A percentile compares a stretch with the other conserved stretches of the same genome.
phyloP scores from a whole-genome alignment of 2,888 invertebrate species.

The Campaea margaritaria region DNA sequence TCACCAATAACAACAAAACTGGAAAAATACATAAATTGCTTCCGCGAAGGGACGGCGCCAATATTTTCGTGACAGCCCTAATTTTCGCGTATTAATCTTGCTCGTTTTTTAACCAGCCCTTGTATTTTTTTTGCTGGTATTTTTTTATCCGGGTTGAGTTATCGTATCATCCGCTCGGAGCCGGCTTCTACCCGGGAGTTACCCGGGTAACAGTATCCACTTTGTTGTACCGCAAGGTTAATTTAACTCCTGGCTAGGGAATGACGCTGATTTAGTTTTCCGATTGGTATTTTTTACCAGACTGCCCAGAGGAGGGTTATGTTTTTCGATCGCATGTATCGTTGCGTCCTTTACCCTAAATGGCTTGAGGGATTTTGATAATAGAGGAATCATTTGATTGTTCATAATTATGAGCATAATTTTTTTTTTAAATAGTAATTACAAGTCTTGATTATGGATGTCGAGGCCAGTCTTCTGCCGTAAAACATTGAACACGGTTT shows the following conservation, averaged over 20 bases:
- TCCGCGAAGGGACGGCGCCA: conserved; percentile 33
- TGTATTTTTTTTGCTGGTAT: conserved; percentile 30
- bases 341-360: no score
- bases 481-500: no score
- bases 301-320: no score
- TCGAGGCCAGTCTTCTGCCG: no score
- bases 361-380: no score
- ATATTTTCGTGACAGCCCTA: conserved; percentile 43
- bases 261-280: no score
- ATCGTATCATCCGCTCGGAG: conserved; percentile 39
- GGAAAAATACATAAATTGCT: conserved; percentile 34
- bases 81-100: conserved; percentile 51
- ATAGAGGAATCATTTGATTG: no score
- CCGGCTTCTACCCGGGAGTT: no score
- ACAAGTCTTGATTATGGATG: no score
- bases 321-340: no score
- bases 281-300: not conserved
- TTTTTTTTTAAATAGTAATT: no score
- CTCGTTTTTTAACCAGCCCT: conserved; percentile 45
- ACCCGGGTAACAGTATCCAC: conserved; percentile 13
- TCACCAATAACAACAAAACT: conserved; percentile 27
- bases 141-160: conserved; percentile 50
- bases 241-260: not conserved
- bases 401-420: no score
- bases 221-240: conserved; percentile 8